Base-by-base conservation (phyloP, 2,888 invertebrate genomes). In the Nomada fucata region DNA sequence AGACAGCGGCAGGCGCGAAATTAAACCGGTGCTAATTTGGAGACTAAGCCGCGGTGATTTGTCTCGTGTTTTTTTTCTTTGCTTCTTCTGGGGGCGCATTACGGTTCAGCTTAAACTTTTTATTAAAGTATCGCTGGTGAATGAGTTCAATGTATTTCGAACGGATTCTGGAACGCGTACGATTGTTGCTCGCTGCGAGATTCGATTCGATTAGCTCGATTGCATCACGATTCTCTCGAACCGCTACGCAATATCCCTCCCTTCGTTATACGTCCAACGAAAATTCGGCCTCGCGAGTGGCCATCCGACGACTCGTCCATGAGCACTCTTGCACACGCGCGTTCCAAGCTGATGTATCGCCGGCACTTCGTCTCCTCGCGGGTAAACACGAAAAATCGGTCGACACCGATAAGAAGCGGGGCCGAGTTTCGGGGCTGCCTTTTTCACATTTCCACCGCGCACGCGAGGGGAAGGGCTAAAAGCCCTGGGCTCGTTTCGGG, bases 381-480 rank as follows among this genome's bases (percentile, higher is more conserved):
- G 72, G 83, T 89, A 90, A 90, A 90, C 84, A 90, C 80, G 88
- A 84, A 79, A 87, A 89, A 88, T 86, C 83, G 82, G 72, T 75
- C 79, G 79, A 53, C 59, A 67, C 79, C 82, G 86, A 88, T 88
- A 88, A 88, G 79, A 53, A 69, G 70, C 59, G 36, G 59, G 69
- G 73, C 18, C 61, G 76, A 75, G 76, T 78, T 75, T 84, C 73
- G 7, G 57, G 59, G 65, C 55, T 79, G 79, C 77, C 80, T 85
- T 84, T 73, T 84, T 70, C 83, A 60, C 64, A 57, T 83, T 83
- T 87, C 73, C 71, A 67, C 75, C 63, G 29, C 5, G 57, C 57
- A 7, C 57, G 50, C 61, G 44, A 50, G 65, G 15, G 5, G 44
- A 61, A 29, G 53, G 57, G 64, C 55, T 80, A 72, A 82, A 78